A percentile compares a stretch with the other conserved stretches of the same genome.
phyloP scores from a whole-genome alignment of 2,797 vertebrate genomes.

The Poecile montanus region DNA sequence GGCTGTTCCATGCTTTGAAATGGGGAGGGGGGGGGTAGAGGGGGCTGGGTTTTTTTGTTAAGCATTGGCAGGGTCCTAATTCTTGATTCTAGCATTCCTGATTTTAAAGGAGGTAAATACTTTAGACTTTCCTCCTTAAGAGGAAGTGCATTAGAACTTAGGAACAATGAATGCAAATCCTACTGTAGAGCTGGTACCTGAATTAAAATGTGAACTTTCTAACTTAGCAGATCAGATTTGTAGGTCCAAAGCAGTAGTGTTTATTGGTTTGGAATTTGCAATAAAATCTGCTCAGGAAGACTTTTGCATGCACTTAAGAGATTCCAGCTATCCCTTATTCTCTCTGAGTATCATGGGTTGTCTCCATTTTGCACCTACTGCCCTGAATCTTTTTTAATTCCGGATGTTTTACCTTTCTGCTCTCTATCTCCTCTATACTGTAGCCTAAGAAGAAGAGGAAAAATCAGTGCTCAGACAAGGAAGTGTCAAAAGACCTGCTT shows the following conservation, averaged over 20 bases:
- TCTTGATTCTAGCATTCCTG: neutral
- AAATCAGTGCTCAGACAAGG: constrained; percentile 16
- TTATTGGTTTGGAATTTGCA: neutral
- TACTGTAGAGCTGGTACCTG: neutral
- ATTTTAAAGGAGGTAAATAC: neutral
- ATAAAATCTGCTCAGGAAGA: neutral
- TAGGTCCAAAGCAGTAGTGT: neutral
- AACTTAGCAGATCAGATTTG: neutral
- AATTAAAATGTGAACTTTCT: neutral
- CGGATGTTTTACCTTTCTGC: neutral
- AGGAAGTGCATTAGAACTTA: neutral
- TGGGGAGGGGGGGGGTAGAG: neutral
- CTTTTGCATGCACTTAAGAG: neutral
- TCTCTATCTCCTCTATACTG: neutral
- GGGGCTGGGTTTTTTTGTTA: neutral
- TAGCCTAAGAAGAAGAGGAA: constrained; percentile 61
- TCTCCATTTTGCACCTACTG: neutral
- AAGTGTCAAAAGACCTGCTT: neutral
- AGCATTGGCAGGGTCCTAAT: neutral
- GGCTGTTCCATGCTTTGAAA: neutral
- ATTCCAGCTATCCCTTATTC: neutral
- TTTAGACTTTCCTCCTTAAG: neutral
- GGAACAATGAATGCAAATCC: neutral
- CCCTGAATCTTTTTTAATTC: neutral
- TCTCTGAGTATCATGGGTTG: neutral